Evolutionary conservation across 2,888 invertebrate genomes (phyloP).

Genomic region (Catocala fraxini): DNA sequence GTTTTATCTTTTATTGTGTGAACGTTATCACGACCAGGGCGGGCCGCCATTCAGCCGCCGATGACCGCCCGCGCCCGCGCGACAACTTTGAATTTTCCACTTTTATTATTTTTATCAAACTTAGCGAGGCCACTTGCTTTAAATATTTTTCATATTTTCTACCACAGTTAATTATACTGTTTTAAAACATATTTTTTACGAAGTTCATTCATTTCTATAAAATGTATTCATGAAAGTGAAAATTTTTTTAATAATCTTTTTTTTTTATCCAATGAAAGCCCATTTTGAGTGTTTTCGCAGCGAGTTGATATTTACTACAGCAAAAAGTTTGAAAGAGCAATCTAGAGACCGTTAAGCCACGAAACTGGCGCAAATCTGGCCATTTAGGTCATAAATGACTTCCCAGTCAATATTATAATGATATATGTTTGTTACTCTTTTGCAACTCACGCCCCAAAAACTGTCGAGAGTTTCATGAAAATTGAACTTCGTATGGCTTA

Average conservation of each 20-base stretch:
- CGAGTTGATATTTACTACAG: slow-evolving; percentile 10
- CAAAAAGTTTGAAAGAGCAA: slow-evolving; percentile 11
- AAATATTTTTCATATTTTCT: slow-evolving; percentile 22
- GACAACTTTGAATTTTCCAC: slow-evolving; percentile 42
- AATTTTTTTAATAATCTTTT: background rate
- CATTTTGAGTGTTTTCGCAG: background rate
- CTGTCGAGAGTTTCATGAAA: slow-evolving; percentile 3
- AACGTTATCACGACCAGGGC: slow-evolving; percentile 36
- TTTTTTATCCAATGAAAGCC: background rate
- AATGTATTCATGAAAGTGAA: slow-evolving; percentile 3
- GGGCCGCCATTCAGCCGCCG: slow-evolving; percentile 34
- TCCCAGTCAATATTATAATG: slow-evolving; percentile 19
- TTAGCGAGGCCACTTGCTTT: slow-evolving; percentile 11
- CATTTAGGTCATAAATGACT: slow-evolving; percentile 18
- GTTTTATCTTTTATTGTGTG: slow-evolving; percentile 52
- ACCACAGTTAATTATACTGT: slow-evolving; percentile 19
- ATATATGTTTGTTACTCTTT: slow-evolving; percentile 16
- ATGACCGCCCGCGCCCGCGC: slow-evolving; percentile 18
- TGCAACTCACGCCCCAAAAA: slow-evolving; percentile 7
- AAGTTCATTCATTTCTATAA: slow-evolving; percentile 1
- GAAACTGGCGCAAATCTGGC: slow-evolving; percentile 16
- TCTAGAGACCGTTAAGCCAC: slow-evolving; percentile 9
- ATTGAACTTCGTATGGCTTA: slow-evolving; percentile 13
- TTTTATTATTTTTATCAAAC: slow-evolving; percentile 49
- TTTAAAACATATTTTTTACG: slow-evolving; percentile 18